phyloP scores from a whole-genome alignment of 2,888 invertebrate genomes.

The Dolomedes plantarius region DNA sequence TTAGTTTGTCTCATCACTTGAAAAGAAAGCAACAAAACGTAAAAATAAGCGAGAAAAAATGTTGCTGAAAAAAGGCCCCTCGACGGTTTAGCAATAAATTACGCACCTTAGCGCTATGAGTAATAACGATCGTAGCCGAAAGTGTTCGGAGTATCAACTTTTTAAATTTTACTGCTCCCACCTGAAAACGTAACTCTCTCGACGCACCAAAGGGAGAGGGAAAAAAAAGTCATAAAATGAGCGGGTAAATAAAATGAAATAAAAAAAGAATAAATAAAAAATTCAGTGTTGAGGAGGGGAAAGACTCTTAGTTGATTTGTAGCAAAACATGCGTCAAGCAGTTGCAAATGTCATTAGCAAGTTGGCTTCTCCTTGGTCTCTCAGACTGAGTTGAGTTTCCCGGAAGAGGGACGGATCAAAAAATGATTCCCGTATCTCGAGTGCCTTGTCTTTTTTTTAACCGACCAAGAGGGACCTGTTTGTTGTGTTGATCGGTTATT shows the following conservation, averaged over 20 bases:
- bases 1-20: conserved; percentile 10
- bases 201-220: conserved; percentile 10
- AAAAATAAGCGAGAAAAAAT: conserved; percentile 25
- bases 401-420: conserved; percentile 28
- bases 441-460: not conserved
- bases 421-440: conserved; percentile 9
- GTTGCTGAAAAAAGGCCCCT: conserved; percentile 10
- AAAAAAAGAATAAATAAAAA: conserved; percentile 33
- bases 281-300: conserved; percentile 22
- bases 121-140: conserved; percentile 54
- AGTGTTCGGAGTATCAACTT: conserved; percentile 47
- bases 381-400: conserved; percentile 21
- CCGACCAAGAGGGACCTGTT: too few relatives aligned
- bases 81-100: conserved; percentile 55
- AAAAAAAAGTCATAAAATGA: conserved; percentile 63
- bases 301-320: conserved; percentile 62
- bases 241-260: conserved; percentile 47
- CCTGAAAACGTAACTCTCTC: conserved; percentile 41
- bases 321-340: conserved; percentile 70
- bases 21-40: conserved; percentile 4
- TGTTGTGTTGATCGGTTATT: too few relatives aligned
- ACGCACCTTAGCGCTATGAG: conserved; percentile 44
- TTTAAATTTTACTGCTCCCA: conserved; percentile 65
- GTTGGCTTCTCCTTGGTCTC: conserved; percentile 51
- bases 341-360: conserved; percentile 66